Percentiles rank a stretch among this genome's conserved stretches.
Conservation (phyloP, 2,797 vertebrate species). For the Periophthalmus magnuspinnatus region DNA sequence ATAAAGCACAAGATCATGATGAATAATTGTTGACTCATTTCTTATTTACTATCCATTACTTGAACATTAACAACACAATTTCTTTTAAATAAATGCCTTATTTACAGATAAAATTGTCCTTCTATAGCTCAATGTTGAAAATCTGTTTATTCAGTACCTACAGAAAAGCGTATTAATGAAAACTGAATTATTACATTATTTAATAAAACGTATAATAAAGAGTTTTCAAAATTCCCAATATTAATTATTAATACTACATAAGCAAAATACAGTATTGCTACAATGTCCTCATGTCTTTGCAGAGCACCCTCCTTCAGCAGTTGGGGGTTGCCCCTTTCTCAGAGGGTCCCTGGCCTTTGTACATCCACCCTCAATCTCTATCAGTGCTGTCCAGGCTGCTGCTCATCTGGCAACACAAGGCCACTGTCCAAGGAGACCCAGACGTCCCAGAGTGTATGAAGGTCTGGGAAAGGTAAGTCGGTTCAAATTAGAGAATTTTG, state of each 20-base stretch:
- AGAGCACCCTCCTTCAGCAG: slow-evolving; percentile 95
- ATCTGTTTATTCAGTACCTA: background rate
- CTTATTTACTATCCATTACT: background rate
- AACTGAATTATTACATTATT: background rate
- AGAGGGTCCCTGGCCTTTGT: slow-evolving; percentile 95
- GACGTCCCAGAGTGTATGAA: slow-evolving; percentile 96
- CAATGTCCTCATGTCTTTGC: slow-evolving; percentile 38
- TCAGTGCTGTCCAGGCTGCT: slow-evolving; percentile 94
- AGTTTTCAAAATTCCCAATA: no score
- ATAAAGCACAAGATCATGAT: no score
- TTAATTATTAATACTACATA: background rate
- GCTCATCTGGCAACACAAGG: slow-evolving; percentile 97
- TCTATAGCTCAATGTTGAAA: no score
- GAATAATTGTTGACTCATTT: background rate
- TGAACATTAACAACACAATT: background rate
- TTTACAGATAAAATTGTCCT: no score
- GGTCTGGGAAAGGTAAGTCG: slow-evolving; percentile 94
- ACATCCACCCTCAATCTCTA: slow-evolving; percentile 94
- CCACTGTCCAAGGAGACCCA: slow-evolving; percentile 87
- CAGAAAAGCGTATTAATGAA: background rate
- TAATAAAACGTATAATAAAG: no score
- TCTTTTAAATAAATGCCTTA: background rate
- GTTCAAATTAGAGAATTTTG: no score
- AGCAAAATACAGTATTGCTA: background rate
- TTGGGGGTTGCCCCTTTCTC: slow-evolving; percentile 93